Conservation (phyloP, 1,140 invertebrate species). For the Proales similis region DNA sequence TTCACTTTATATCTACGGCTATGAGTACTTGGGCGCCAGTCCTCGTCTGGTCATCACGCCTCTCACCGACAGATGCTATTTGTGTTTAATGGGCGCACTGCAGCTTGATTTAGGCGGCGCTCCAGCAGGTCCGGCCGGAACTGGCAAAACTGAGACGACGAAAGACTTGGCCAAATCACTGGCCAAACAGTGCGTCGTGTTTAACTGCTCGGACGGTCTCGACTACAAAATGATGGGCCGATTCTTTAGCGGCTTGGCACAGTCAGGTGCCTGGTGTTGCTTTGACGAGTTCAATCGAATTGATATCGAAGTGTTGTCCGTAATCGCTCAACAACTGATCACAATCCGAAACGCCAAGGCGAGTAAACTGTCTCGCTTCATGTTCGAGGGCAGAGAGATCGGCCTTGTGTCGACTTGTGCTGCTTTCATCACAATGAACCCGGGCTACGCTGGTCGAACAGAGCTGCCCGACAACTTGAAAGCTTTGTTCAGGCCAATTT, state of each 20-base stretch:
- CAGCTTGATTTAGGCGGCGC: constrained; percentile 67
- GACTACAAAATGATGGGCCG: constrained; percentile 81
- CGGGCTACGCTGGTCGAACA: constrained; percentile 76
- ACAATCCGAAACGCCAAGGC: constrained; percentile 57
- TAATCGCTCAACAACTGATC: constrained; percentile 57
- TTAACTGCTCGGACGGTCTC: constrained; percentile 79
- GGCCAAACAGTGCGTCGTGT: constrained; percentile 79
- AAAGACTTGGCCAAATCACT: constrained; percentile 77
- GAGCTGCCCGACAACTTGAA: constrained; percentile 55
- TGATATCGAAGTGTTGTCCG: constrained; percentile 79
- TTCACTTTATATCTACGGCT: constrained; percentile 52
- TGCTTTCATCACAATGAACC: constrained; percentile 61
- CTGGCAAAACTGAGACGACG: constrained; percentile 55
- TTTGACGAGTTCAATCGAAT: constrained; percentile 87
- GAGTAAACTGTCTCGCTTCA: constrained; percentile 57
- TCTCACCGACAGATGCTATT: constrained; percentile 52
- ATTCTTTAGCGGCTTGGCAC: constrained; percentile 73
- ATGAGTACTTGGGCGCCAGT: constrained; percentile 54
- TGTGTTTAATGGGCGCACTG: constrained; percentile 76
- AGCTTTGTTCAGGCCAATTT: constrained; percentile 72
- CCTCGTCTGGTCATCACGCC: constrained; percentile 55
- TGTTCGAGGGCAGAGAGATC: constrained; percentile 55
- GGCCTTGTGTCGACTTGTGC: constrained; percentile 50
- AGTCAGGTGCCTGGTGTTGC: constrained; percentile 81
- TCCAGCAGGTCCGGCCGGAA: constrained; percentile 54